phyloP scores from a whole-genome alignment of 2,888 invertebrate genomes.

The Corbicula japonica region DNA sequence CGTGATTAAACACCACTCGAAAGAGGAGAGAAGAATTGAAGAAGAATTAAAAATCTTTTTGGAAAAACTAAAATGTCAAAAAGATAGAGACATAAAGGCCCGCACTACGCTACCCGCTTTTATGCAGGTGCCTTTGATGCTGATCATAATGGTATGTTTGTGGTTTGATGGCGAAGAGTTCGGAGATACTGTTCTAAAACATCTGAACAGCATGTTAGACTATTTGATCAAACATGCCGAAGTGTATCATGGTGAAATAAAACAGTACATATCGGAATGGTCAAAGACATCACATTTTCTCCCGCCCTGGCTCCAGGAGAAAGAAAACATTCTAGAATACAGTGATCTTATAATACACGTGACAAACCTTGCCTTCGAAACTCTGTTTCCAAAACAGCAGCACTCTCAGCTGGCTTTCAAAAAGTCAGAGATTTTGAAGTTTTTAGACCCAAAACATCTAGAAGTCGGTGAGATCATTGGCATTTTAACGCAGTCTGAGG shows the following conservation, averaged over 20 bases:
- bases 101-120: background rate
- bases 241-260: background rate
- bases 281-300: background rate
- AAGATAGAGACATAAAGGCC: background rate
- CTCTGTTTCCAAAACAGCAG: background rate
- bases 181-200: background rate
- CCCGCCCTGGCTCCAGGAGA: background rate
- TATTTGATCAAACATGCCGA: background rate
- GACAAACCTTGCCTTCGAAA: background rate
- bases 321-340: background rate
- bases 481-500: background rate
- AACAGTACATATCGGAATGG: too few species aligned
- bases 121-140: background rate
- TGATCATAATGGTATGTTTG: background rate
- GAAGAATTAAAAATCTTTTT: background rate
- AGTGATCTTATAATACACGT: background rate
- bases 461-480: background rate
- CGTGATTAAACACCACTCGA: background rate
- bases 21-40: too few species aligned
- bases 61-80: background rate
- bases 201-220: background rate
- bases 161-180: conserved; percentile 1
- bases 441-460: background rate
- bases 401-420: background rate
- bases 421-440: background rate